Evolutionary conservation across 2,797 vertebrate species (phyloP), one percentile per base, ranked within the genome.

Genomic region (Eulemur coronatus): DNA sequence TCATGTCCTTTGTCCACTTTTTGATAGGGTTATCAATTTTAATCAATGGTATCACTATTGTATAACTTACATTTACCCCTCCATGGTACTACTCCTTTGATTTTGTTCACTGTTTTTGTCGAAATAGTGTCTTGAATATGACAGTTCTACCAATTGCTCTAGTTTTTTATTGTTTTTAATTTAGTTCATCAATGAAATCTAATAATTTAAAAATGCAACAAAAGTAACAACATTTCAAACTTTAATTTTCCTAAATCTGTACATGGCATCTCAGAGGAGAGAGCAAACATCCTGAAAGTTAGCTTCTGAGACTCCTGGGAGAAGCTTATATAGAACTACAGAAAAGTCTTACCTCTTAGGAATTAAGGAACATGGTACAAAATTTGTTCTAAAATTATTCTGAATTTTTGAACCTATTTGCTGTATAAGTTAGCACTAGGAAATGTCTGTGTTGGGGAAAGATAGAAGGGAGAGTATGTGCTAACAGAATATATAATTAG

Each of bases 31-130:
- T 63, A 17, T 67, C 33, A 30, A 0, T 52, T 41, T 81, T 30
- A 61, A 50, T 52, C 22, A 1, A 2, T 5, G 30, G 5, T 0
- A 4, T 1, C 12, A 46, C 46, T 13, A 30, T 2, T 65, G 20
- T 7, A 26, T 22, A 72, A 48, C 15, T 17, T 48, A 17, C 17
- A 61, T 52, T 72, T 43, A 26, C 22, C 7, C 50, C 9, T 11
- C 14, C 14, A 61, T 20, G 11, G 14, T n/a, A 9, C 10, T 2
- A 61, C 12, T 35, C 30, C 15, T 35, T 75, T 18, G 17, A 4
- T 48, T 73, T 35, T 20, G 17, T 15, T 35, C 26, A 7, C 28
- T 41, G 17, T 22, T 65, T 50, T 75, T 81, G 10, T 73, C 67
- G 82, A 85, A 91, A 35, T 35, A 38, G 18, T 57, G 18, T 20